Evolutionary conservation across 2,113 vertebrate genomes (phyloP).

Genomic region (Amblyopsis rosae): DNA sequence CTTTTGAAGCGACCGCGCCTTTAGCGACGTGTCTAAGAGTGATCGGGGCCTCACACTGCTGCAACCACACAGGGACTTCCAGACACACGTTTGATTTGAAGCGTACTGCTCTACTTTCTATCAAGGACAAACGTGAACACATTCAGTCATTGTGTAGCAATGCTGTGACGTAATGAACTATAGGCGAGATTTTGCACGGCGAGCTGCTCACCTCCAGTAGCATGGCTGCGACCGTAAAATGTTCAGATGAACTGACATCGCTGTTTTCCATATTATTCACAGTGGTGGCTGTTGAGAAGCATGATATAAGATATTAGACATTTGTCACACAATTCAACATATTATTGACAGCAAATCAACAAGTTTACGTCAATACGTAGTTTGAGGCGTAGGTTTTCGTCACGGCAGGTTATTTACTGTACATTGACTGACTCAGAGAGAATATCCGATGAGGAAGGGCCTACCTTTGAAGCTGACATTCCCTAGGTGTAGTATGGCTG

Average conservation of each 20-base stretch:
- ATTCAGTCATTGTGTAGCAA: not conserved
- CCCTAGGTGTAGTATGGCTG: slow-evolving; percentile 89
- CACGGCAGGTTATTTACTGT: no score
- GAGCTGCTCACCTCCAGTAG: slow-evolving; percentile 81
- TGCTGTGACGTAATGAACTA: not conserved
- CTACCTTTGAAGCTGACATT: slow-evolving; percentile 88
- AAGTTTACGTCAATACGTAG: no score
- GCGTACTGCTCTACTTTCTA: not conserved
- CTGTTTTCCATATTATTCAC: slow-evolving; percentile 88
- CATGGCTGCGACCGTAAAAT: slow-evolving; percentile 77
- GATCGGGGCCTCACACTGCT: no score
- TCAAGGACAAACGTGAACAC: not conserved
- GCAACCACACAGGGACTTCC: no score
- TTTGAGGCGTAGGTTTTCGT: no score
- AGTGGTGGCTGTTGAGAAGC: slow-evolving; percentile 71
- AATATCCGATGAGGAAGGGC: not conserved
- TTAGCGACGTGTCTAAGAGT: no score
- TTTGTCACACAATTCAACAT: not conserved
- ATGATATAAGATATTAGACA: slow-evolving; percentile 5
- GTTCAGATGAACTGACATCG: slow-evolving; percentile 76
- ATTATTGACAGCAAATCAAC: not conserved
- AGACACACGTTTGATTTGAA: not conserved
- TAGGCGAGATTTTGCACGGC: not conserved
- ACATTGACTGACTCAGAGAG: not conserved
- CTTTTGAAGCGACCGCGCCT: no score